Base-by-base conservation (phyloP, 2,888 invertebrate species). In the Platerodrilus igneus region DNA sequence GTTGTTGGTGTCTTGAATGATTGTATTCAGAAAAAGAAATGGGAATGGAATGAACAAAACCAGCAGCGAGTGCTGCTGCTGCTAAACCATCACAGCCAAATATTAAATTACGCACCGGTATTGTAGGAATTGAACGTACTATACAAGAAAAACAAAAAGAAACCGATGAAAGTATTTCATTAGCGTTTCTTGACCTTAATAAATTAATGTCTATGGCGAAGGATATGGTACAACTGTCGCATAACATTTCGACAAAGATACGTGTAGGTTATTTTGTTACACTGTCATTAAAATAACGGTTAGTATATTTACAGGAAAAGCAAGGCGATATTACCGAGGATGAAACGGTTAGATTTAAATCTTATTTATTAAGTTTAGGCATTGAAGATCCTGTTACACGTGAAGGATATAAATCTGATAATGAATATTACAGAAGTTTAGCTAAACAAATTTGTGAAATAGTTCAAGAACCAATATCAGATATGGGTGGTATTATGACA, bases 381-480 rank as follows among this genome's bases (percentile, higher is more conserved):
- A 94, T 99, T 51, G 92, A 93, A 60, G 96, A 99, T 72, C 97
- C 97, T 1, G 97, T 97, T 0, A 97, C 96, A 0, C 79, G 94
- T 60, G 91, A 91, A 58, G 79, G 87, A 7, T 92, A 84, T 61
- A 86, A 87, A 60, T 86, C 83, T 36, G 89, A 90, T 49, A 81
- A 82, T 8, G 83, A 85, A 47, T 97, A 93, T 66, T 90, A 86
- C 63, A 73, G 76, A 55, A 84, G 86, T 53, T 69, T 99, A 30
- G 90, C 94, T 0, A 82, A 80, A 58, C 88, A 99, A 71, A 77
- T 97, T 29, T 81, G 85, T 27, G 80, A 81, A 55, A 84, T 91
- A 63, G 72, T 97, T 55, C 74, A 83, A 43, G 81, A 81, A 58
- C 88, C 90, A 13, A 75, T 95, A 40, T 79, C 85, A 71, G 88